Base-by-base conservation (phyloP, 2,888 invertebrate species). In the Argyra leucocephala region DNA sequence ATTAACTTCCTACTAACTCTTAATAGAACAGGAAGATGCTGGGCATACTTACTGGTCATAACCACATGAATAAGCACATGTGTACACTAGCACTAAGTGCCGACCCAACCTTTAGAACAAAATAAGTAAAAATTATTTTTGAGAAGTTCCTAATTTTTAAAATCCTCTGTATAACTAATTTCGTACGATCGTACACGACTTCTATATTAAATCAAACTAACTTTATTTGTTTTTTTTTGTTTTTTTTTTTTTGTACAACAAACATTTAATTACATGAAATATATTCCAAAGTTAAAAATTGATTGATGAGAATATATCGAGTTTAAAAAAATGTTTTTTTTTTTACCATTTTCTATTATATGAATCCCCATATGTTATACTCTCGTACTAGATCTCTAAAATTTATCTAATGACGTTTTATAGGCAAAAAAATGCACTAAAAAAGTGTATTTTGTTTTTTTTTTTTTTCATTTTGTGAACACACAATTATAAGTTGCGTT, bases 271-370 rank as follows among this genome's bases (percentile, higher is more conserved):
- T 48, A 48, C 48, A 48, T 48, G 48, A 48, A 18, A 48, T 48
- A 48, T 48, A 48, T 48, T 48, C 18, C 18, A 48, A 48, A 48
- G 48, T 48, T 48, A 48, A 48, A 48, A 48, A 48, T 48, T 48
- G 48, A 48, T 48, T 48, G 48, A 48, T 48, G 48, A 48, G 48
- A 48, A 48, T 48, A 48, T 15, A 48, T 48, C 48, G 48, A 48
- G 48, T 48, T 48, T 18, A 48, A 15, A n/a, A n/a, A n/a, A n/a
- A 48, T 48, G 12, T 48, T 48, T n/a, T 18, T 48, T 48, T 48
- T 48, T 18, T 5, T 31, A 4, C 4, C 2, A 10, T 7, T 7
- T 6, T 31, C 2, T 31, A 10, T 6, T 31, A 31, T 31, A 31
- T 7, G 31, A 31, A 31, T 31, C 9, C n/a, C n/a, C 31, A 31